Percentiles rank a stretch among this genome's conserved stretches.
Conservation (phyloP, 1,140 invertebrate species). For the Macrosteles quadrilineatus region DNA sequence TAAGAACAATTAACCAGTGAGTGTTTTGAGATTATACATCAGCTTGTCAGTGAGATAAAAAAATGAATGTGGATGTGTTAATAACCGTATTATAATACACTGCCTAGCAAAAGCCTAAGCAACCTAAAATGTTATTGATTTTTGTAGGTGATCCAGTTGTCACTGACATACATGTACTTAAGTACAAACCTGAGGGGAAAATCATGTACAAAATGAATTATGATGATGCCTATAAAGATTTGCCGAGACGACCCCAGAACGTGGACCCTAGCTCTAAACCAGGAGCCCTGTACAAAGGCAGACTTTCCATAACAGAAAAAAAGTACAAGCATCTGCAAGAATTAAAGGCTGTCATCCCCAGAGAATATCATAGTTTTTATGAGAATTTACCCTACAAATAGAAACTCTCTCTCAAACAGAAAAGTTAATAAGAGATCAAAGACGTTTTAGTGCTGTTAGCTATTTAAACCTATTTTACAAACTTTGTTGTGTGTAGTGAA, state of each 20-base stretch:
- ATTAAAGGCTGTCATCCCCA: neutral
- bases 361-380: neutral
- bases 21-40: no score
- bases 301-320: neutral
- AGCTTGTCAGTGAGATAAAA: no score
- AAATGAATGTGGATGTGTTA: no score
- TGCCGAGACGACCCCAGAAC: neutral
- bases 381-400: neutral
- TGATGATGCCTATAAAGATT: neutral
- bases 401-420: no score
- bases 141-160: conserved; percentile 31
- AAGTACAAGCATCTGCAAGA: conserved; percentile 4
- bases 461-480: no score
- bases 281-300: neutral
- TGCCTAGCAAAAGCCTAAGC: no score
- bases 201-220: conserved; percentile 7
- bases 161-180: conserved; percentile 1
- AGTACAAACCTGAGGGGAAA: neutral
- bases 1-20: no score
- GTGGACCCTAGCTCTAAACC: neutral
- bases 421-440: no score
- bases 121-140: no score
- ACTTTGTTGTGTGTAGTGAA: no score
- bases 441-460: no score
- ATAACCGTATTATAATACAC: no score